These are phyloP conservation scores for Natrix natrix DNA, from an alignment of 2,797 vertebrate species.

Conservation along the genomic window DNA sequence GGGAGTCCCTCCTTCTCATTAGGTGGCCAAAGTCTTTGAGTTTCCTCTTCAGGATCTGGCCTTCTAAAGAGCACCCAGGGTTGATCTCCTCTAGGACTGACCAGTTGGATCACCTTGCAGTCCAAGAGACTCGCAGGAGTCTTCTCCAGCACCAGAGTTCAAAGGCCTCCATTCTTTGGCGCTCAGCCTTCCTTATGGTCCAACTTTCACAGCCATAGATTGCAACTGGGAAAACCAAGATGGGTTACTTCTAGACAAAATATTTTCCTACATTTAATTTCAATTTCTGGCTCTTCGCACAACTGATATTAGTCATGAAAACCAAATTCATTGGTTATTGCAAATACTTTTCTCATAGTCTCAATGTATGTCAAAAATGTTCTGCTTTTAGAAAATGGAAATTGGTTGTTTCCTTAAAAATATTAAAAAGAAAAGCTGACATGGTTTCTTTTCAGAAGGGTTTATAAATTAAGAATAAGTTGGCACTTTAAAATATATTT, in stretches of 20 bases:
- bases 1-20: no score
- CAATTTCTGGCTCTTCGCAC: neutral
- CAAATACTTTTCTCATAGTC: fast-evolving
- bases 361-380: neutral
- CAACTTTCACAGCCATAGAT: no score
- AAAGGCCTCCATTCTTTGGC: no score
- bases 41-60: no score
- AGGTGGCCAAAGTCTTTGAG: no score
- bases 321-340: neutral
- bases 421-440: neutral
- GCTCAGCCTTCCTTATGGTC: no score
- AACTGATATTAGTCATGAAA: neutral
- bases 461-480: conserved; percentile 8
- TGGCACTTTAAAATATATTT: conserved; percentile 22
- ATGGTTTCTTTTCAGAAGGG: neutral
- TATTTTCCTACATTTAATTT: neutral
- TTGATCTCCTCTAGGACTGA: no score
- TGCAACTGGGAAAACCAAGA: no score
- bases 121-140: no score
- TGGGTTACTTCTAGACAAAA: neutral
- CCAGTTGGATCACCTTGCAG: no score
- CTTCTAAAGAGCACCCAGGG: no score
- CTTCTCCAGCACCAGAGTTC: no score
- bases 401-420: neutral
- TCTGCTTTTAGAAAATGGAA: neutral